phyloP scores from a whole-genome alignment of 2,888 invertebrate genomes.

The Nasonovia ribisnigri region DNA sequence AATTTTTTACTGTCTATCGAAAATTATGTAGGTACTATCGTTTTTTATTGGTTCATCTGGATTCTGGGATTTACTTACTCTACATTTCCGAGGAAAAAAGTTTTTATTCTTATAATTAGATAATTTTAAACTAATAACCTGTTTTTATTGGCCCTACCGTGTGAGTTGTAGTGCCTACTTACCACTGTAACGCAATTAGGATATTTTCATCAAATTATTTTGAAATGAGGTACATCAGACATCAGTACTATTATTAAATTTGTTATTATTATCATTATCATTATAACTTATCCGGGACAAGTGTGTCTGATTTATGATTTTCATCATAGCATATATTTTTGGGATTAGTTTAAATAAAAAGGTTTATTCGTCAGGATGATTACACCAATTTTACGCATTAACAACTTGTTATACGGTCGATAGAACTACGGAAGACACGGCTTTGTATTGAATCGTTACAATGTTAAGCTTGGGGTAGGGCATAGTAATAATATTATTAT shows the following conservation, averaged over 20 bases:
- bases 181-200: background rate
- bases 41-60: background rate
- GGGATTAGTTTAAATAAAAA: background rate
- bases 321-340: background rate
- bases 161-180: background rate
- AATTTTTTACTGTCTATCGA: background rate
- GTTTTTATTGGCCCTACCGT: background rate
- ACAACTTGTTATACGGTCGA: background rate
- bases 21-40: background rate
- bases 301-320: slow-evolving; percentile 23
- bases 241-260: background rate
- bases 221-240: background rate
- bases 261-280: slow-evolving; percentile 14
- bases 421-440: background rate
- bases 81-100: background rate
- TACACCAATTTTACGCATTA: background rate
- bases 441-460: background rate
- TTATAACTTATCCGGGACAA: slow-evolving; percentile 4
- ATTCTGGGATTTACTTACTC: background rate
- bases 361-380: background rate
- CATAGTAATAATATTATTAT: background rate
- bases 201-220: slow-evolving; percentile 18
- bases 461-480: background rate
- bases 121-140: slow-evolving; percentile 2
- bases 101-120: background rate